Evolutionary conservation across 1,140 invertebrate species (phyloP), one percentile per base, ranked within the genome.

Genomic region (Hyles euphorbiae): DNA sequence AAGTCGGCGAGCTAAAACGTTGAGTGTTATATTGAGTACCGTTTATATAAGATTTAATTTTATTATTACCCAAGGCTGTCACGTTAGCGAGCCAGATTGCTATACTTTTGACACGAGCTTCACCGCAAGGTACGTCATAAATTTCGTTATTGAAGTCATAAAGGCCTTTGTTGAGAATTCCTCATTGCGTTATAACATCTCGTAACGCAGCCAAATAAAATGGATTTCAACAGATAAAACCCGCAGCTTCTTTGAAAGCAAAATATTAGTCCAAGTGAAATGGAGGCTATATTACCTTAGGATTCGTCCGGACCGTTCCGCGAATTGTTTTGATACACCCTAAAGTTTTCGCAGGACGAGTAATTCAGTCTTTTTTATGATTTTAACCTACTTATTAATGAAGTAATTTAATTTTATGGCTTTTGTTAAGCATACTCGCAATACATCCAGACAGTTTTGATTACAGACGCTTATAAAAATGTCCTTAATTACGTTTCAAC

Each of bases 141-240:
- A 81, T 60, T 78, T 70, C 60, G 72, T 76, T 83, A 83, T 80
- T 79, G 78, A 70, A 72, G 69, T 66, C 61, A 72, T 84, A 82
- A 81, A 84, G 22, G 40, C 70, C 73, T 77, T 74, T 81, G 73
- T 81, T 72, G 71, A 72, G 74, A 79, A 82, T 77, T 79, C 75
- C 75, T 70, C 71, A 75, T 75, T 57, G 57, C 60, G 45, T 60
- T 62, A 66, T 61, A 61, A 62, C 59, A 60, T 58, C 60, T 56
- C 57, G 44, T 66, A 66, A 56, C 47, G 52, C 33, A 57, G 63
- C 57, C 58, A 58, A 59, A 61, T 62, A 66, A 66, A 62, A 65
- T 33, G 54, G 63, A 68, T 68, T 70, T 63, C 61, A 22, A 22
- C 58, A 53, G 60, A 65, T 61, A 63, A 62, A 60, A n/a, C 60